These are phyloP conservation scores for Iselma pallidipennis DNA, from an alignment of 2,888 invertebrate species.

Conservation along the genomic window DNA sequence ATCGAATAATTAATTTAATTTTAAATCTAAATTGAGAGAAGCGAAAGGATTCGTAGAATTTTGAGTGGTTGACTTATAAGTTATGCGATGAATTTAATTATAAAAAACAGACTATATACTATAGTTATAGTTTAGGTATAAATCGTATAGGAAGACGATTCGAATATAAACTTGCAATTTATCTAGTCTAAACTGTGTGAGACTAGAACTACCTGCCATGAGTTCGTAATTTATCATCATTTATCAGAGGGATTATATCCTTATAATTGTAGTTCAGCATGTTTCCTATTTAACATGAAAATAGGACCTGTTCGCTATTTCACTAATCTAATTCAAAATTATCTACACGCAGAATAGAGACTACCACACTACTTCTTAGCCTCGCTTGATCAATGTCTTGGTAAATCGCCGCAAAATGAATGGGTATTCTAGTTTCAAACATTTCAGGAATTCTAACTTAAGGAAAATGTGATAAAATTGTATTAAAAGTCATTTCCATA, in stretches of 20 bases:
- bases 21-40: no score
- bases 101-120: neutral
- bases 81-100: neutral
- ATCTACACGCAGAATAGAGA: no score
- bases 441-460: no score
- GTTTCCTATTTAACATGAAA: neutral
- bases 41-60: no score
- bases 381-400: no score
- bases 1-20: neutral
- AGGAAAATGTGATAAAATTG: no score
- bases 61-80: no score
- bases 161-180: constrained; percentile 29
- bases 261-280: constrained; percentile 33
- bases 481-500: no score
- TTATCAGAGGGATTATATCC: constrained; percentile 33
- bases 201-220: constrained; percentile 22
- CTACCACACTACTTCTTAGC: no score
- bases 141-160: neutral
- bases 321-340: neutral
- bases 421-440: neutral
- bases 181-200: constrained; percentile 29
- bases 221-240: constrained; percentile 32
- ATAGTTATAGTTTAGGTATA: neutral
- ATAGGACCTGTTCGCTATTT: neutral
- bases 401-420: neutral